These are phyloP conservation scores for Herpailurus yagouaroundi DNA, from an alignment of 2,113 vertebrate species.

Conservation along the genomic window DNA sequence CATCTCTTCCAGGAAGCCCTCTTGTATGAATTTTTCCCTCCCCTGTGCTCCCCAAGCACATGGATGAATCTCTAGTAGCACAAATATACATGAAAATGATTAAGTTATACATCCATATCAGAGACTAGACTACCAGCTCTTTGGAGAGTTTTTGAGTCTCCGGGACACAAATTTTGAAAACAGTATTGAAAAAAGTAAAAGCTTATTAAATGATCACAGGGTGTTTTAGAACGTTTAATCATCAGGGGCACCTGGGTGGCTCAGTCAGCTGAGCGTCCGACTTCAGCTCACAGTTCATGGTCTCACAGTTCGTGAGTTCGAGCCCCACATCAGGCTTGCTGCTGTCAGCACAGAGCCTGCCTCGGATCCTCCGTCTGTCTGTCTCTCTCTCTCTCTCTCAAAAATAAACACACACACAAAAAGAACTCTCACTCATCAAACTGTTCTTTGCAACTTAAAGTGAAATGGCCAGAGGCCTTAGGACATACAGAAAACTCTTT, in stretches of 20 bases:
- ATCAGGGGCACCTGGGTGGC: too few species aligned
- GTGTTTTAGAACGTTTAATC: neutral
- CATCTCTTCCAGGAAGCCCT: conserved; percentile 14
- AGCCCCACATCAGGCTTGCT: too few species aligned
- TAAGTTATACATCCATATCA: neutral
- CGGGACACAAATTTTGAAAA: neutral
- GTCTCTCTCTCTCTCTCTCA: too few species aligned
- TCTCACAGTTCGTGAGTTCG: too few species aligned
- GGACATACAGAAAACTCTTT: neutral
- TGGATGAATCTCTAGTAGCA: neutral
- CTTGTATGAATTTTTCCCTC: neutral
- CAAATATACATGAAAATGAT: neutral
- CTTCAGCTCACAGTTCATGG: too few species aligned
- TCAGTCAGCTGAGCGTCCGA: too few species aligned
- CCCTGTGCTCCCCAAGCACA: neutral
- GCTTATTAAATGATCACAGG: neutral
- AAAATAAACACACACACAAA: too few species aligned
- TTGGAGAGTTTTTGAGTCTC: neutral
- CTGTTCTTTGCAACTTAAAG: neutral
- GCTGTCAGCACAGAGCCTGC: too few species aligned
- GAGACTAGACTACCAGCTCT: neutral
- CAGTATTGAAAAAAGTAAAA: conserved; percentile 1
- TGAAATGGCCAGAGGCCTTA: neutral
- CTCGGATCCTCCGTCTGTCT: too few species aligned
- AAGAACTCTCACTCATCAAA: neutral